Evolutionary conservation across 2,797 vertebrate genomes (phyloP).

Genomic region (Rhinella marina): DNA sequence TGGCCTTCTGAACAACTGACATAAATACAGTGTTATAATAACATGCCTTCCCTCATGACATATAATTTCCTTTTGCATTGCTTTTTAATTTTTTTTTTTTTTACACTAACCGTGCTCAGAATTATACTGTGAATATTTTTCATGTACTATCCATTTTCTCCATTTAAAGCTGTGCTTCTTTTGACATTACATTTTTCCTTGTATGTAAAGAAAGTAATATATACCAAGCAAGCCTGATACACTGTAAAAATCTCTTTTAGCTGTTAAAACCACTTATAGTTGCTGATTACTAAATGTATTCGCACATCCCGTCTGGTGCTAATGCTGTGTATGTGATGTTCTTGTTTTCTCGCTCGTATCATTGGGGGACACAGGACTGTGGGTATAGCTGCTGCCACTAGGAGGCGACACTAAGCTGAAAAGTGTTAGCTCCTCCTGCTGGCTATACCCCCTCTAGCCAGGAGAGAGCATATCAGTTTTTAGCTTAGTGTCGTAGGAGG

Average conservation of each 20-base stretch:
- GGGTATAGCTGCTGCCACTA: no score
- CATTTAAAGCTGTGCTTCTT: neutral
- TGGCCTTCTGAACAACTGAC: neutral
- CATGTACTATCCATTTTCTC: neutral
- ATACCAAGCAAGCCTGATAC: neutral
- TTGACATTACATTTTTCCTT: neutral
- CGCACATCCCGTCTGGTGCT: neutral
- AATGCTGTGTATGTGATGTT: neutral
- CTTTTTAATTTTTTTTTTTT: neutral
- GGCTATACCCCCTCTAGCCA: no score
- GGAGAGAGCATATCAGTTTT: no score
- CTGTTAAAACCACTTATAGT: neutral
- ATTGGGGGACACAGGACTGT: no score
- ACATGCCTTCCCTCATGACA: neutral
- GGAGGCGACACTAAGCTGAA: no score
- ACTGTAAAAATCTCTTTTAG: neutral
- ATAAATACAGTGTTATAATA: neutral
- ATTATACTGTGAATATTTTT: neutral
- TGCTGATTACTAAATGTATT: neutral
- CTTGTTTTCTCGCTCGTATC: no score
- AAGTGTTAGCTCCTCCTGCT: no score
- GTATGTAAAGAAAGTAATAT: neutral
- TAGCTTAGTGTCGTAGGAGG: no score
- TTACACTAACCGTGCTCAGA: neutral
- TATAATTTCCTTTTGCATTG: neutral